phyloP scores from a whole-genome alignment of 2,113 vertebrate genomes.

The Tretioscincus oriximinensis region DNA sequence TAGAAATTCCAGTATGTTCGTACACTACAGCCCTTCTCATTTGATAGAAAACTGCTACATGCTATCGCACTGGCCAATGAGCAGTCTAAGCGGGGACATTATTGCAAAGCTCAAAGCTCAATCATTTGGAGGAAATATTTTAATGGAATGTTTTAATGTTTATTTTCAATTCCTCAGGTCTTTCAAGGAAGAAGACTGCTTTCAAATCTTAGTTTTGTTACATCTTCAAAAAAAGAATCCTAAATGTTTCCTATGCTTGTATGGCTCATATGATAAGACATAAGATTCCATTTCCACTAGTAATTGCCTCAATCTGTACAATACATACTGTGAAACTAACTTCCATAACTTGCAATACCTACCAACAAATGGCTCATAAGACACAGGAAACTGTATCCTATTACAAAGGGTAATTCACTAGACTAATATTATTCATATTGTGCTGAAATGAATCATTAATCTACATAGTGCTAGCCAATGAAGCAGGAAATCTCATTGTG shows the following conservation, averaged over 20 bases:
- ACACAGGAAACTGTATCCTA: slow-evolving; percentile 56
- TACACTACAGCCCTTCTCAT: neutral
- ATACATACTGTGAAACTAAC: slow-evolving; percentile 32
- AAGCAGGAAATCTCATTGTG: slow-evolving; percentile 68
- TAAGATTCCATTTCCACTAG: slow-evolving; percentile 52
- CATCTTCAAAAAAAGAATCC: neutral
- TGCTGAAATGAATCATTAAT: slow-evolving; percentile 66
- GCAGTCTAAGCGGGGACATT: too few species aligned
- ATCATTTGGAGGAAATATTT: too few species aligned
- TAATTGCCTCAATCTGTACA: slow-evolving; percentile 53
- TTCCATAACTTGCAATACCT: slow-evolving; percentile 42
- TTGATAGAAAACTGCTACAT: too few species aligned
- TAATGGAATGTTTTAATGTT: neutral
- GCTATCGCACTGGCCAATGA: too few species aligned
- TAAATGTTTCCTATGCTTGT: neutral
- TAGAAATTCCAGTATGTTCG: too few species aligned
- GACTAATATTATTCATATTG: slow-evolving; percentile 69
- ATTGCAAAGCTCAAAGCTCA: too few species aligned
- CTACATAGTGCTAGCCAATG: slow-evolving; percentile 61
- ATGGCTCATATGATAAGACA: slow-evolving; percentile 39
- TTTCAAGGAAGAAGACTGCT: neutral
- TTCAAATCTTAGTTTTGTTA: neutral
- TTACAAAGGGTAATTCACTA: slow-evolving; percentile 62
- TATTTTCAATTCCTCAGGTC: neutral
- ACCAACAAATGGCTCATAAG: slow-evolving; percentile 58